Evolutionary conservation across 2,113 vertebrate genomes (phyloP), one percentile per base, ranked within the genome.

Genomic region (Malurus melanocephalus): DNA sequence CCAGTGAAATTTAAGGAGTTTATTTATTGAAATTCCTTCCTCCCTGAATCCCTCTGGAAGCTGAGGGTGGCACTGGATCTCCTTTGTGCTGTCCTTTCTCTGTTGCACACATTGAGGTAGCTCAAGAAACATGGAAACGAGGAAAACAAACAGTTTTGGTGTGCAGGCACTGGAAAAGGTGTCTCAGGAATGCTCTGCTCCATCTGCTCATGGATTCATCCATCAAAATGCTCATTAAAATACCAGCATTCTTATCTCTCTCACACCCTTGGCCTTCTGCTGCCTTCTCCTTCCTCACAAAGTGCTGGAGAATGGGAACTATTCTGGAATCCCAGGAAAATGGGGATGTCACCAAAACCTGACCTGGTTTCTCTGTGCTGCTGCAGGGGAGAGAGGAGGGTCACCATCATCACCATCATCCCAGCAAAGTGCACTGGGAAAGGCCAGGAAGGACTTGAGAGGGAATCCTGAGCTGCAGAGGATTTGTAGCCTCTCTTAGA

Each of bases 191-290:
- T 82, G 61, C 87, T 91, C 65, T 88, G 12, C 71, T 78, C 90
- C 83, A 69, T 93, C 77, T 92, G 68, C 53, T 86, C 55, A 0
- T 42, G 35, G 78, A 49, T 84, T 80, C 76, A 78, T 64, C 95
- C 83, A 46, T 62, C 93, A 88, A 59, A 78, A 71, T 8, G 15
- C 82, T 79, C 65, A 40, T 92, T 90, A 93, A 94, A 87, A 87
- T 60, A 82, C 46, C 35, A 43, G 5, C 33, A 28, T 83, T 73
- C 85, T 92, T 90, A 55, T 80, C 80, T 85, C 62, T 9, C 87
- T 55, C 87, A 69, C 84, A 69, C 74, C 85, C 82, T 88, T 67
- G 87, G 73, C 87, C 82, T 92, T 77, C 71, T 78, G 77, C 51
- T 81, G 67, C 64, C 82, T 94, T 91, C 52, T 85, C 45, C 80